Conservation (phyloP, 2,888 invertebrate species). For the Isoperla grammatica region DNA sequence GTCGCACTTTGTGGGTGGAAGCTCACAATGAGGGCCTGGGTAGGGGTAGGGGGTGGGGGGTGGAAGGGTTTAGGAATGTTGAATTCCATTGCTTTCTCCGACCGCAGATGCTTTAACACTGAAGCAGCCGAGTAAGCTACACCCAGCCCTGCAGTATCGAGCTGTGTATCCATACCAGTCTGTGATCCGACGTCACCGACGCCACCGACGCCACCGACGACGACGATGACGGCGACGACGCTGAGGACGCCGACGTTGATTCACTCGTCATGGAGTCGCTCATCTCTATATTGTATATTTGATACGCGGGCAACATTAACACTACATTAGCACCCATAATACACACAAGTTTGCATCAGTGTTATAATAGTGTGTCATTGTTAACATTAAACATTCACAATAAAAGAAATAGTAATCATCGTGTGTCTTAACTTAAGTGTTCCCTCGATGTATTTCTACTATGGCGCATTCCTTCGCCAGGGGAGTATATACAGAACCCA, state of each 20-base stretch:
- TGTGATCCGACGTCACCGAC: slow-evolving; percentile 2
- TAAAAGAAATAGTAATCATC: no score
- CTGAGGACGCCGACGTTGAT: background rate
- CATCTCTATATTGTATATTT: no score
- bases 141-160: background rate
- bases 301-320: no score
- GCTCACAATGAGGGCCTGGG: background rate
- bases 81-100: slow-evolving; percentile 22
- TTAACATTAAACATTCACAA: no score
- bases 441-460: no score
- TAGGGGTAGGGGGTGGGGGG: background rate
- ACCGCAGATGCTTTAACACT: slow-evolving; percentile 24
- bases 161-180: background rate
- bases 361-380: no score
- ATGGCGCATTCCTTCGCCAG: no score
- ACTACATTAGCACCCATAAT: no score
- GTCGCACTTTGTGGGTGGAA: slow-evolving; percentile 13
- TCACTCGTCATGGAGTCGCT: background rate
- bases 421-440: no score
- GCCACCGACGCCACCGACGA: slow-evolving; percentile 1
- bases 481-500: no score
- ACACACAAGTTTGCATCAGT: no score
- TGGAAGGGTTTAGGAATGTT: slow-evolving; percentile 19
- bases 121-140: slow-evolving; percentile 14
- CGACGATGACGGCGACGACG: background rate